phyloP scores from a whole-genome alignment of 2,113 vertebrate species.

The Dipodomys merriami region DNA sequence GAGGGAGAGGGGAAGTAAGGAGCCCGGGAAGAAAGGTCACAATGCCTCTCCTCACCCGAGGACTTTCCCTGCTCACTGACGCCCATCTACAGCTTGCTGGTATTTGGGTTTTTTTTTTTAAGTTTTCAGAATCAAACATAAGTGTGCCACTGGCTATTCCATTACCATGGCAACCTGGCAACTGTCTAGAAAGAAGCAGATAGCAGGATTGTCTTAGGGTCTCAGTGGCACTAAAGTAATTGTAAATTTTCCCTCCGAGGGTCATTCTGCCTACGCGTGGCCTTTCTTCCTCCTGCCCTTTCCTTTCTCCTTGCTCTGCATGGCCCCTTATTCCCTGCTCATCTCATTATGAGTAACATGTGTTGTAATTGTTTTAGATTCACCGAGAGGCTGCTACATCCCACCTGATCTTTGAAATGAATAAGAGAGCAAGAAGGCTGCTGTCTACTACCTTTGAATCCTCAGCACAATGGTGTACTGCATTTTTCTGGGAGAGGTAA shows the following conservation, averaged over 20 bases:
- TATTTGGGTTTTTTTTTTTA: background rate
- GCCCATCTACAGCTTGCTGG: background rate
- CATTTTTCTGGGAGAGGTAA: conserved; percentile 10
- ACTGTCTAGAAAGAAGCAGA: conserved; percentile 59
- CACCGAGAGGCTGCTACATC: conserved; percentile 10
- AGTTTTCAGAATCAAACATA: conserved; percentile 69
- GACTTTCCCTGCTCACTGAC: background rate
- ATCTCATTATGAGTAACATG: conserved; percentile 33
- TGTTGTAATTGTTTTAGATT: conserved; percentile 28
- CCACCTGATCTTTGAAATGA: conserved; percentile 53
- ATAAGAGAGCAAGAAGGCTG: background rate
- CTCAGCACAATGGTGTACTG: conserved; percentile 1
- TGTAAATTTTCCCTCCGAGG: background rate
- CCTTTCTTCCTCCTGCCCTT: conserved; percentile 20
- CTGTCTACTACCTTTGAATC: background rate
- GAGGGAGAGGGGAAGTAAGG: background rate
- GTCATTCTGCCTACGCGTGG: background rate
- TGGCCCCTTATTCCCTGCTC: conserved; percentile 1
- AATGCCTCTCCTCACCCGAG: background rate
- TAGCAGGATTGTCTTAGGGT: conserved; percentile 39
- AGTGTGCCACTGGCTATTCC: conserved; percentile 56
- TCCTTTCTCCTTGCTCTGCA: background rate
- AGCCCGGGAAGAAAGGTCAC: background rate
- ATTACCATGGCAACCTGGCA: conserved; percentile 74
- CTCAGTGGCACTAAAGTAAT: conserved; percentile 40